Evolutionary conservation across 2,888 invertebrate species (phyloP).

Genomic region (Meiosimyza platycephala): DNA sequence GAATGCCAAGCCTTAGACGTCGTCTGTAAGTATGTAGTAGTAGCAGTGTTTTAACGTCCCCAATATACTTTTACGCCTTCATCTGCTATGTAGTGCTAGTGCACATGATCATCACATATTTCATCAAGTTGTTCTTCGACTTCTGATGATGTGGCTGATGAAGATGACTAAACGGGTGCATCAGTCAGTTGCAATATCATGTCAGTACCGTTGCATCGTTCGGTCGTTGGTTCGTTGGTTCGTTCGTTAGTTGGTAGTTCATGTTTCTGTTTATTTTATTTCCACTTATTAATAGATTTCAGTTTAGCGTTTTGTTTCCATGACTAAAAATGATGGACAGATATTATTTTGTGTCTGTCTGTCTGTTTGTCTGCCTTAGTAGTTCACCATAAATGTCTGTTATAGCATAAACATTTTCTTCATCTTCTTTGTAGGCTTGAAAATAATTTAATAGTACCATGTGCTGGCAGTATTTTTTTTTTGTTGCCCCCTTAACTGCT

Average conservation of each 20-base stretch:
- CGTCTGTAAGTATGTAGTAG: background rate
- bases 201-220: too few species aligned
- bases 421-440: background rate
- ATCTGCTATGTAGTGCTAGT: background rate
- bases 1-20: slow-evolving; percentile 1
- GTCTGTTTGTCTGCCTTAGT: background rate
- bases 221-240: too few species aligned
- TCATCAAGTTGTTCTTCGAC: slow-evolving; percentile 20
- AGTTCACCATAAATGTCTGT: background rate
- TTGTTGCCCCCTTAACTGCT: too few species aligned
- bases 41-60: too few species aligned
- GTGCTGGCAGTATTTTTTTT: background rate
- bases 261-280: background rate
- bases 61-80: background rate
- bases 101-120: slow-evolving; percentile 18
- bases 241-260: slow-evolving; percentile 7
- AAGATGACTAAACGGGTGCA: background rate
- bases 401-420: too few species aligned
- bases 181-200: too few species aligned
- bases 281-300: slow-evolving; percentile 18
- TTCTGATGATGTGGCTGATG: background rate
- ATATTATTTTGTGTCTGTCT: background rate
- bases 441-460: background rate
- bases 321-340: background rate
- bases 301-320: slow-evolving; percentile 2